Evolutionary conservation across 2,113 vertebrate species (phyloP), one percentile per base, ranked within the genome.

Genomic region (Ictalurus punctatus): DNA sequence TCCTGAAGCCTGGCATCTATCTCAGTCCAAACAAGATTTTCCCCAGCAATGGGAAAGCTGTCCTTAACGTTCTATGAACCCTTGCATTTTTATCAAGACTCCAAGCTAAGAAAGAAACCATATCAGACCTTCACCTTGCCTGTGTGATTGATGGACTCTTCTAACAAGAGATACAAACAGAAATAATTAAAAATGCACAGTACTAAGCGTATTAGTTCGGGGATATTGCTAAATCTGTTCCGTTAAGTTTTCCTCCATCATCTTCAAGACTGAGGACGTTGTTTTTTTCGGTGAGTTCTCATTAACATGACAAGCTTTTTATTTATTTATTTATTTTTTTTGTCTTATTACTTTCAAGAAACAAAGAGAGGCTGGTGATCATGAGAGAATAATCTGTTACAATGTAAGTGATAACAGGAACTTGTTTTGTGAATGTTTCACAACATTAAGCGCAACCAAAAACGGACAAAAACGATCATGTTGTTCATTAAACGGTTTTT

Each of bases 1-100:
- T 88, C 73, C 65, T 74, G 65, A 88, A 86, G 65, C 63, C 71
- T 80, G 54, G 27, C 85, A 84, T 83, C 34, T 40, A 54, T 86
- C 86, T 83, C 48, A 61, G 21, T 88, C 58, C 67, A 81, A 85
- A 79, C 14, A 73, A 16, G 79, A 63, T 83, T 44, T 80, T 37
- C 81, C 12, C 25, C 48, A 69, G 37, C 27, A 9, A 14, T 23
- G 69, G 71, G 65, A 65, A 83, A 65, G 65, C 83, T 25, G 76
- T 17, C 54, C 63, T 73, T 89, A 63, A 61, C 85, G 65, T 89
- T n/a, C 25, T 54, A 71, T 23, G 34, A 80, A 84, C 67, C 10
- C 56, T 52, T 61, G 86, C 58, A 58, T 69, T 79, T 80, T 34
- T 54, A 76, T 67, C 8, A 87, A 86, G 25, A 12, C 52, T 61